Base-by-base conservation (phyloP, 2,797 vertebrate species). In the Epinephelus malabaricus region DNA sequence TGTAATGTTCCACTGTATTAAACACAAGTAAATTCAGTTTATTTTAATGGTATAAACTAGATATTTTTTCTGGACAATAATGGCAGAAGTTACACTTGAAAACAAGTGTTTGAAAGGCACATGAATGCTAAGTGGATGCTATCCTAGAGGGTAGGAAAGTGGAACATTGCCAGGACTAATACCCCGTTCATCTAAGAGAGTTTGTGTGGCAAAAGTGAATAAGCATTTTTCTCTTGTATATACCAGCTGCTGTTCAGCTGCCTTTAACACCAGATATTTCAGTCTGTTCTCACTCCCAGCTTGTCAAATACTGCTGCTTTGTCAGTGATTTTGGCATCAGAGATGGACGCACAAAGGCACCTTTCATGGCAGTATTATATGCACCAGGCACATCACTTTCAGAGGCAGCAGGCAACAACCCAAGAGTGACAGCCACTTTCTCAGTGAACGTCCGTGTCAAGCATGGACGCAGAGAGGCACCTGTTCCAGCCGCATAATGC, bases 111-210 rank as follows among this genome's bases (percentile, higher is more conserved):
- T 60, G 12, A 69, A 59, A 58, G 6, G 13, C 12, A 21, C 8
- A 65, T 5, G 9, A 69, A 55, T 63, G 46, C 21, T 2, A 79
- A 60, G 19, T 66, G 38, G 50, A 49, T 30, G 14, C 21, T 46
- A 21, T 75, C 5, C 0, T 23, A 17, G 9, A 55, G 30, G 23
- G n/a, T 15, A 53, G 46, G 59, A 21, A 13, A 51, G 56, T 67
- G 54, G 14, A 38, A 62, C 51, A 49, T 18, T 59, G 14, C 46
- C 8, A 56, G 46, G 10, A 27, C 25, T 72, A 77, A 79, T 51
- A 53, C 54, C 45, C 34, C 7, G 7, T 34, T 34, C 53, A 64
- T 38, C 19, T 27, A 21, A 63, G 23, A 6, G 60, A 17, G 11
- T 3, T 11, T 27, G 14, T 64, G 12, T 50, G 14, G 7, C 11